These are phyloP conservation scores for Temnothorax ravouxi DNA, from an alignment of 2,888 invertebrate species.

Conservation along the genomic window DNA sequence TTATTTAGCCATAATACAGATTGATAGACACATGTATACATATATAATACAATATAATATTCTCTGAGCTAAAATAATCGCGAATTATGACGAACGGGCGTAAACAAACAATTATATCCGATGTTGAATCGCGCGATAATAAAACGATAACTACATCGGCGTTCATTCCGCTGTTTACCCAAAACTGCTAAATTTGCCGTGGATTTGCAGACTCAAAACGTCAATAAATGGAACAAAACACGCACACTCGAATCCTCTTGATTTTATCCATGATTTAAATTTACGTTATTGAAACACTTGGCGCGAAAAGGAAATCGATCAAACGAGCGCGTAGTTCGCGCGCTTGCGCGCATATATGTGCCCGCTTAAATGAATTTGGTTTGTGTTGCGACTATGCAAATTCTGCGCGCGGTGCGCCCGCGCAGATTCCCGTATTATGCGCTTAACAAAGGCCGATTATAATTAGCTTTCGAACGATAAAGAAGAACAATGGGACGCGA, in stretches of 20 bases:
- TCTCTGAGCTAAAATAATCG: conserved; percentile 15
- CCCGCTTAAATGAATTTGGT: conserved; percentile 41
- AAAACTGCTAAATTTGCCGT: neutral
- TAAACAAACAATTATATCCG: conserved; percentile 29
- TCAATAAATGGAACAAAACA: conserved; percentile 26
- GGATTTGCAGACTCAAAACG: conserved; percentile 11
- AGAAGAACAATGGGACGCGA: conserved; percentile 51
- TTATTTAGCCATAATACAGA: conserved; percentile 26
- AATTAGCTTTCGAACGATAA: conserved; percentile 54
- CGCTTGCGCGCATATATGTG: neutral
- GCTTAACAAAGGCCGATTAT: conserved; percentile 57
- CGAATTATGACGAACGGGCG: conserved; percentile 6
- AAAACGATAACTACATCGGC: conserved; percentile 2
- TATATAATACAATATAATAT: neutral
- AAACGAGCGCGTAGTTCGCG: neutral
- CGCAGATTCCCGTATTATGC: conserved; percentile 39
- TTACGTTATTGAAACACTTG: conserved; percentile 33
- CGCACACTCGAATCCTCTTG: conserved; percentile 12
- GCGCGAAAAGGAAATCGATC: conserved; percentile 33
- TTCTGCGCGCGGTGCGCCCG: conserved; percentile 19
- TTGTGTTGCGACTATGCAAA: conserved; percentile 44
- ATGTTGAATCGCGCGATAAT: neutral
- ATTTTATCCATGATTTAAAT: conserved; percentile 33
- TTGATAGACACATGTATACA: neutral
- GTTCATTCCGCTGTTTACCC: conserved; percentile 10